Evolutionary conservation across 2,797 vertebrate genomes (phyloP).

Genomic region (Poecilia velifera): DNA sequence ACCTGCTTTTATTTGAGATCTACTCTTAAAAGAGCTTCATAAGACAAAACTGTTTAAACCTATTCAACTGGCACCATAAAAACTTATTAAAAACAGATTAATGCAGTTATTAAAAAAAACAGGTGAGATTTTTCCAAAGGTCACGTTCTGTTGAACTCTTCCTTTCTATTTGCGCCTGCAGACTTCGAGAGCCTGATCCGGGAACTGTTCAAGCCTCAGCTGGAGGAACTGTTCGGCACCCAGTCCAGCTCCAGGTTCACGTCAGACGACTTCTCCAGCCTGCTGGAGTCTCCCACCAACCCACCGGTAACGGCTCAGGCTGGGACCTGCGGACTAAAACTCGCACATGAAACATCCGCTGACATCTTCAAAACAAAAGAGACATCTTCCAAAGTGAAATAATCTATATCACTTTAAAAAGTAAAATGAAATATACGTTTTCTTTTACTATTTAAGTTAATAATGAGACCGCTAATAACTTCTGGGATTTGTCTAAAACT

Average conservation of each 20-base stretch:
- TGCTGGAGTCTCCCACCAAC: slow-evolving; percentile 67
- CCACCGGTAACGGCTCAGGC: slow-evolving; percentile 37
- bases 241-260: slow-evolving; percentile 51
- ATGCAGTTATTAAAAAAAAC: background rate
- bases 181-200: slow-evolving; percentile 85
- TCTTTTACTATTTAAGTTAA: background rate
- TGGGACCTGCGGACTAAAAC: background rate
- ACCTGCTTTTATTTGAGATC: background rate
- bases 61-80: background rate
- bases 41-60: background rate
- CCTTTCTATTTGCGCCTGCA: slow-evolving; percentile 49
- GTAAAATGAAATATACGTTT: background rate
- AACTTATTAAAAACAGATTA: background rate
- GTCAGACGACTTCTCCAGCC: slow-evolving; percentile 67
- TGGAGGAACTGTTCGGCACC: slow-evolving; percentile 61
- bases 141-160: background rate
- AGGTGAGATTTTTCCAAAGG: background rate
- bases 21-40: background rate
- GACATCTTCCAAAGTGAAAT: background rate
- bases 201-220: slow-evolving; percentile 81
- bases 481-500: background rate
- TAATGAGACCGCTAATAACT: background rate
- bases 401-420: background rate
- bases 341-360: background rate
- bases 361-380: background rate